phyloP scores from a whole-genome alignment of 2,888 invertebrate genomes.

The Encarsia formosa region DNA sequence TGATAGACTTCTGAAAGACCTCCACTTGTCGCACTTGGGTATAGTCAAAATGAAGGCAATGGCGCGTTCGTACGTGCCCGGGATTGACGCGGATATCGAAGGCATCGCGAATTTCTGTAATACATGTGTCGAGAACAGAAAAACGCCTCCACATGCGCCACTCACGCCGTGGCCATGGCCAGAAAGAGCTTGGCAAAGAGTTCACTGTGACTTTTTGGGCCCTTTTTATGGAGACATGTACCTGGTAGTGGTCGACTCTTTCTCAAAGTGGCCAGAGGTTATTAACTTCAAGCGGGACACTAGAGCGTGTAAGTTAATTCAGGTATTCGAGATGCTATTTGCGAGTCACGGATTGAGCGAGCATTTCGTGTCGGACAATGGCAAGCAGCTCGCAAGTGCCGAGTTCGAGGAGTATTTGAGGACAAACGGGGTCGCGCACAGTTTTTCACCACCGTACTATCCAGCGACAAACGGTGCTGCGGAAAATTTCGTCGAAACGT shows the following conservation, averaged over 20 bases:
- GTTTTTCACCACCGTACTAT: neutral
- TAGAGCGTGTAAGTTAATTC: slow-evolving; percentile 16
- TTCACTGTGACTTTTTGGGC: slow-evolving; percentile 31
- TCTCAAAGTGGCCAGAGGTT: slow-evolving; percentile 33
- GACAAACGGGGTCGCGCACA: neutral
- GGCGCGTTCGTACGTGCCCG: slow-evolving; percentile 29
- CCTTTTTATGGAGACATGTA: slow-evolving; percentile 30
- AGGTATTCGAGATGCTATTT: slow-evolving; percentile 16
- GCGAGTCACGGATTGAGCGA: neutral
- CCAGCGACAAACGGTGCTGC: too few relatives aligned
- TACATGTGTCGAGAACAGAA: slow-evolving; percentile 2
- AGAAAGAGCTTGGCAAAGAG: too few relatives aligned
- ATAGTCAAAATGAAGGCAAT: slow-evolving; percentile 31
- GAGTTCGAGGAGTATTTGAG: neutral
- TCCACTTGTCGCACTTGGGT: too few relatives aligned
- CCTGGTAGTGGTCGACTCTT: slow-evolving; percentile 32
- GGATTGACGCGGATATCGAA: slow-evolving; percentile 1
- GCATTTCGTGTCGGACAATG: neutral
- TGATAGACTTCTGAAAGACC: neutral
- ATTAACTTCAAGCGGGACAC: slow-evolving; percentile 25
- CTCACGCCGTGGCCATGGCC: slow-evolving; percentile 26
- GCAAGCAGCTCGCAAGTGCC: neutral
- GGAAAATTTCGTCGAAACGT: too few relatives aligned
- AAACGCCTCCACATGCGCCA: neutral
- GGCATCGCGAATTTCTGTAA: too few relatives aligned